Evolutionary conservation across 2,113 vertebrate species (phyloP).

Genomic region (Thamnophis sirtalis): DNA sequence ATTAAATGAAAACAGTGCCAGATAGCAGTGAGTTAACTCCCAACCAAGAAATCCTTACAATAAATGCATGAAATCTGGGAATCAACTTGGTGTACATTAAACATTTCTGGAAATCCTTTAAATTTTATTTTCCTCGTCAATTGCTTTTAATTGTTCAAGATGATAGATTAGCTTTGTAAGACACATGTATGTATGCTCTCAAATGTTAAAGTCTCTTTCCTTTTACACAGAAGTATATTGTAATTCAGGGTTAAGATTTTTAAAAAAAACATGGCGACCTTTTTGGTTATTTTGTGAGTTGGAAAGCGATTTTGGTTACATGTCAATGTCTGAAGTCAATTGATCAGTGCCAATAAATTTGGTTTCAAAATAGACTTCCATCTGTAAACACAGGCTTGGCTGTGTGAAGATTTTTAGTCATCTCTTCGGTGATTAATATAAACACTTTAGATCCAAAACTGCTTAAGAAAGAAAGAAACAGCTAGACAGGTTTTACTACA

Average conservation of each 20-base stretch:
- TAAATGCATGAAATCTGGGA: neutral
- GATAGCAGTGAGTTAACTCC: neutral
- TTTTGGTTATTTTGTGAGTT: constrained; percentile 1
- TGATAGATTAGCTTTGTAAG: neutral
- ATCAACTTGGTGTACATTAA: neutral
- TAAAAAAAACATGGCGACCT: neutral
- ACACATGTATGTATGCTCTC: neutral
- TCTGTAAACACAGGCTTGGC: neutral
- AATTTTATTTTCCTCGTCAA: neutral
- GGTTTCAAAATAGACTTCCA: neutral
- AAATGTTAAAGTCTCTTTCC: neutral
- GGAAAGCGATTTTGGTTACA: neutral
- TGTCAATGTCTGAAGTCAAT: neutral
- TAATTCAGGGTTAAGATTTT: neutral
- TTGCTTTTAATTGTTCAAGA: neutral
- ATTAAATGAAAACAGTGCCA: neutral
- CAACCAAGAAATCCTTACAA: neutral
- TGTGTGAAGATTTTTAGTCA: neutral
- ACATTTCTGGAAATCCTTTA: neutral
- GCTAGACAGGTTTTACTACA: neutral
- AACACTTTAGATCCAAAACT: neutral
- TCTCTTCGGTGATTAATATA: neutral
- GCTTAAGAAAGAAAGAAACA: neutral
- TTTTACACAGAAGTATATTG: neutral
- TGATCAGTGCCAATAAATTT: neutral